phyloP scores from a whole-genome alignment of 2,113 vertebrate species.

The Solea senegalensis region DNA sequence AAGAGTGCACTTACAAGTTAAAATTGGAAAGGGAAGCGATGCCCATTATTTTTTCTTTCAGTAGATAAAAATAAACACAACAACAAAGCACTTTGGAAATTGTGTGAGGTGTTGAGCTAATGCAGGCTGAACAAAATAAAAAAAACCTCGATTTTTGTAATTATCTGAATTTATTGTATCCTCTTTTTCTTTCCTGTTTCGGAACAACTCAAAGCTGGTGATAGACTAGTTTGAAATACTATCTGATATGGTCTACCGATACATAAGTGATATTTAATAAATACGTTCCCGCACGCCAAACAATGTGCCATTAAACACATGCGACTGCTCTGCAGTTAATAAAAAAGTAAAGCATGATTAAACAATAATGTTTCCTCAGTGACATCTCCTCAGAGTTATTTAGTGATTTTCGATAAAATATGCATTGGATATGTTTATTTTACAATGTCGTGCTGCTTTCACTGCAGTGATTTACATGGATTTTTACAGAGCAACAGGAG shows the following conservation, averaged over 20 bases:
- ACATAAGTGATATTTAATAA: slow-evolving; percentile 4
- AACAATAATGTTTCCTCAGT: slow-evolving; percentile 6
- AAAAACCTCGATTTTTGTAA: too few species aligned
- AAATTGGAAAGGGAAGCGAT: too few species aligned
- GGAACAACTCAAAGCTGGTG: too few species aligned
- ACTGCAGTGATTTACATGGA: slow-evolving; percentile 2
- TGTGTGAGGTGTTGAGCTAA: too few species aligned
- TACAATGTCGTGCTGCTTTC: not conserved
- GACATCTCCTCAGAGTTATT: not conserved
- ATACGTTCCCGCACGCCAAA: not conserved
- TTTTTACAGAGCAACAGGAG: not conserved
- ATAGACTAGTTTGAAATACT: slow-evolving; percentile 8
- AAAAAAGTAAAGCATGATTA: not conserved
- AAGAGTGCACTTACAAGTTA: too few species aligned
- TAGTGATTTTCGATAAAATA: slow-evolving; percentile 8
- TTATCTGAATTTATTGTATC: too few species aligned
- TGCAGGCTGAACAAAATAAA: too few species aligned
- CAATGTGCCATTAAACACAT: not conserved
- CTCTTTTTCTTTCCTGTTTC: too few species aligned
- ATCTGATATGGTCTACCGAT: slow-evolving; percentile 10
- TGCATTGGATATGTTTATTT: slow-evolving; percentile 21
- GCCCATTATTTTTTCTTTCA: too few species aligned
- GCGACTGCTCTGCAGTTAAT: not conserved
- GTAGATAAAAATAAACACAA: too few species aligned
- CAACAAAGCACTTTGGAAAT: too few species aligned